Conservation (phyloP, 1,140 invertebrate species). For the Listronotus oregonensis region DNA sequence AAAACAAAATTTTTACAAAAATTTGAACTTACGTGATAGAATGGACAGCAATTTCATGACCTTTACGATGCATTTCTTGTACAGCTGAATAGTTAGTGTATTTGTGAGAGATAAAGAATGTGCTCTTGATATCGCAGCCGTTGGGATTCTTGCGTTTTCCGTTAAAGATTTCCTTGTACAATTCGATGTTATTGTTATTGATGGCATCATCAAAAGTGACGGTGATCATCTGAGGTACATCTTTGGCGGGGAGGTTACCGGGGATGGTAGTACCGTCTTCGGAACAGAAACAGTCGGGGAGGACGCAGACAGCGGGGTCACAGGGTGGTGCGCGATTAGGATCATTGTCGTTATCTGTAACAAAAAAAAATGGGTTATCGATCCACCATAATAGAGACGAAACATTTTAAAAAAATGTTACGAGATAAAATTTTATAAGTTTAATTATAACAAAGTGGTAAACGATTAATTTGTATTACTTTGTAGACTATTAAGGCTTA, state of each 20-base stretch:
- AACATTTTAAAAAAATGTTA: too few relatives aligned
- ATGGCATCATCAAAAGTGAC: conserved; percentile 96
- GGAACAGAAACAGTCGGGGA: conserved; percentile 96
- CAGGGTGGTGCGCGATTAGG: conserved; percentile 91
- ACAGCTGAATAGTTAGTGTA: conserved; percentile 97
- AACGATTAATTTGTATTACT: too few relatives aligned
- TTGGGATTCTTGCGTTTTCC: conserved; percentile 92
- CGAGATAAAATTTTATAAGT: too few relatives aligned
- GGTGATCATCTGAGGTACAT: conserved; percentile 95
- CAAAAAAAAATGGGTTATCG: conserved; percentile 12
- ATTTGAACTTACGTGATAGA: conserved; percentile 86
- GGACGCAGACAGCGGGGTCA: conserved; percentile 82
- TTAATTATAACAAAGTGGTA: too few relatives aligned
- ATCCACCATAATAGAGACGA: too few relatives aligned
- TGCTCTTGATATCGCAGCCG: conserved; percentile 95
- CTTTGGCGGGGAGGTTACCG: conserved; percentile 77
- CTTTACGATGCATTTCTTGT: conserved; percentile 91
- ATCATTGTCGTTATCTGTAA: conserved; percentile 88
- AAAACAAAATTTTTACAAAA: too few relatives aligned
- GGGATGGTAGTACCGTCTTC: conserved; percentile 85
- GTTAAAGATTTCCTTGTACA: conserved; percentile 94
- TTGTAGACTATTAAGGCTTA: too few relatives aligned
- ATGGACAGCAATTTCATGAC: conserved; percentile 96
- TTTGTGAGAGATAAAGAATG: conserved; percentile 98
- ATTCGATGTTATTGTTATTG: conserved; percentile 94